Evolutionary conservation across 2,888 invertebrate genomes (phyloP).

Genomic region (Platypus cylindrus): DNA sequence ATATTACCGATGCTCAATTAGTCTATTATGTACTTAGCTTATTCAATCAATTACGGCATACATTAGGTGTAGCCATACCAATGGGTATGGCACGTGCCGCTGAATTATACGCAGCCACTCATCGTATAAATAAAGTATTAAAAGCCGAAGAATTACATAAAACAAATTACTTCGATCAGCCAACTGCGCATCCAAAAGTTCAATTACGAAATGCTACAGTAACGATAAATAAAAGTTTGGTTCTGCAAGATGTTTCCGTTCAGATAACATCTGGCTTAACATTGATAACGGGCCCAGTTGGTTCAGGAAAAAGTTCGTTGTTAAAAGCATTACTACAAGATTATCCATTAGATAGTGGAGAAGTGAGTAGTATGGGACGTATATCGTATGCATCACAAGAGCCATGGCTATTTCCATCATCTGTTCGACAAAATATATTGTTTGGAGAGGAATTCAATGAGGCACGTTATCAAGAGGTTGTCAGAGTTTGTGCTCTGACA

Average conservation of each 20-base stretch:
- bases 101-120: slow-evolving; percentile 62
- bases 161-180: slow-evolving; percentile 8
- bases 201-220: slow-evolving; percentile 18
- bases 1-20: slow-evolving; percentile 64
- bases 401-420: slow-evolving; percentile 44
- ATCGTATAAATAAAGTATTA: slow-evolving; percentile 49
- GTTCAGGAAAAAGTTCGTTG: slow-evolving; percentile 47
- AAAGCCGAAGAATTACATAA: slow-evolving; percentile 40
- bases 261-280: slow-evolving; percentile 27
- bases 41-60: slow-evolving; percentile 72
- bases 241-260: slow-evolving; percentile 3
- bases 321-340: slow-evolving; percentile 35
- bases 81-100: slow-evolving; percentile 69
- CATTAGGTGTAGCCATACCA: slow-evolving; percentile 82
- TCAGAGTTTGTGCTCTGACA: slow-evolving; percentile 53
- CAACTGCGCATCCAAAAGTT: slow-evolving; percentile 17
- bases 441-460: slow-evolving; percentile 51
- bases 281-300: slow-evolving; percentile 51
- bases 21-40: slow-evolving; percentile 87
- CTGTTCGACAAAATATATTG: slow-evolving; percentile 60
- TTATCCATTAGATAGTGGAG: slow-evolving; percentile 30
- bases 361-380: slow-evolving; percentile 36
- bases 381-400: slow-evolving; percentile 45
- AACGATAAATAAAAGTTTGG: slow-evolving; percentile 18
- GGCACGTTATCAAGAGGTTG: slow-evolving; percentile 14